Evolutionary conservation across 2,797 vertebrate species (phyloP).

Genomic region (Semaprochilodus insignis): DNA sequence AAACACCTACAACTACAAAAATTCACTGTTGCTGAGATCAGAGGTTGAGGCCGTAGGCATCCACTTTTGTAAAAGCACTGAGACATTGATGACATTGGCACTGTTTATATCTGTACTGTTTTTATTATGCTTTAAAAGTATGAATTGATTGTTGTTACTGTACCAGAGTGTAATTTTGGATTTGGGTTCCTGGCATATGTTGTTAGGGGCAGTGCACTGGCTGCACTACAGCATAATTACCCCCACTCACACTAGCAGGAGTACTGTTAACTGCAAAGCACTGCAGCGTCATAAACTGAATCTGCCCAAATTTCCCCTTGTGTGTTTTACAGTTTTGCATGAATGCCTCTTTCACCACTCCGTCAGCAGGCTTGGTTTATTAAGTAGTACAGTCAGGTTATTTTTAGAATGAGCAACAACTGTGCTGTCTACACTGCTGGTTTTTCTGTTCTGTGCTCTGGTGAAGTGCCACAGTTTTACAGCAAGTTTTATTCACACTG

Average conservation of each 20-base stretch:
- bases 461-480: background rate
- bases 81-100: no score
- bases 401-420: slow-evolving; percentile 32
- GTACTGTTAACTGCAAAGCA: background rate
- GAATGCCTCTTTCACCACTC: slow-evolving; percentile 43
- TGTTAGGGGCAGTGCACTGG: background rate
- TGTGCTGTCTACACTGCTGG: background rate
- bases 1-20: no score
- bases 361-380: slow-evolving; percentile 10
- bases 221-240: background rate
- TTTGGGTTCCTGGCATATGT: background rate
- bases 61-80: no score
- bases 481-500: background rate
- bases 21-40: no score
- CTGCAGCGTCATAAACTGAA: slow-evolving; percentile 9
- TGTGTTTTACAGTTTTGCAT: slow-evolving; percentile 25
- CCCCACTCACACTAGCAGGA: background rate
- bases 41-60: no score
- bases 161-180: no score
- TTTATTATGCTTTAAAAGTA: no score
- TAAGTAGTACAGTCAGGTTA: slow-evolving; percentile 15
- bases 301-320: background rate
- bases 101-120: no score
- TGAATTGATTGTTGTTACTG: no score
- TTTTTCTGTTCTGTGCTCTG: background rate